Percentiles rank a stretch among this genome's conserved stretches.
These are phyloP conservation scores for Peucedramus taeniatus DNA, from an alignment of 2,113 vertebrate genomes.

Conservation along the genomic window DNA sequence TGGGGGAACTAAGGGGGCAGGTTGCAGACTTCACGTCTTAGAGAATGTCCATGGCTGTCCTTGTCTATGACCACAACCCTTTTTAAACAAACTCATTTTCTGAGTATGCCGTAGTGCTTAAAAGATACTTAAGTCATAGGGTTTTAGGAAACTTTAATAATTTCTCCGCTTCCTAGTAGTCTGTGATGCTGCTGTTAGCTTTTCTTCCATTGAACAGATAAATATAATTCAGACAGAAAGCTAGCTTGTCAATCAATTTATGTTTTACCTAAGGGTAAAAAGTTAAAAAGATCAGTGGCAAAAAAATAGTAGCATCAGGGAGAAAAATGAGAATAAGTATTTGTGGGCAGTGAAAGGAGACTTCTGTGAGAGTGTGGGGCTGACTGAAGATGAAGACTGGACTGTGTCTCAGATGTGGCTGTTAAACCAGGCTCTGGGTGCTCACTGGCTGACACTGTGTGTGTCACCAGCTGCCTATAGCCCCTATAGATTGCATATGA, in stretches of 20 bases:
- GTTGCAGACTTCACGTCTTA: not conserved
- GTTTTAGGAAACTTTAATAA: not conserved
- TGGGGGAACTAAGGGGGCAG: not conserved
- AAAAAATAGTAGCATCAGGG: not conserved
- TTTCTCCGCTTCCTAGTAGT: not conserved
- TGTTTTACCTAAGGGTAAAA: not conserved
- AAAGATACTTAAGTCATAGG: not conserved
- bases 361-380: not conserved
- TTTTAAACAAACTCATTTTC: not conserved
- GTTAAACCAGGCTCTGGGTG: not conserved
- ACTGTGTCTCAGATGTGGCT: not conserved
- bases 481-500: fast-evolving
- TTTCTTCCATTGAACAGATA: not conserved
- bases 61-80: not conserved
- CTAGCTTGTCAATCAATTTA: not conserved
- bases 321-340: not conserved
- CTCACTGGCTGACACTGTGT: not conserved
- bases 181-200: not conserved
- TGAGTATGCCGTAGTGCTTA: not conserved
- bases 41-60: not conserved
- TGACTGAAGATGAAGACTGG: not conserved
- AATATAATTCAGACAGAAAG: not conserved
- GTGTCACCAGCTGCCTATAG: not conserved
- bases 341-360: not conserved
- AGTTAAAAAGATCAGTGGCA: not conserved